These are phyloP conservation scores for Amblyteles armatorius DNA, from an alignment of 2,888 invertebrate species.

Conservation along the genomic window DNA sequence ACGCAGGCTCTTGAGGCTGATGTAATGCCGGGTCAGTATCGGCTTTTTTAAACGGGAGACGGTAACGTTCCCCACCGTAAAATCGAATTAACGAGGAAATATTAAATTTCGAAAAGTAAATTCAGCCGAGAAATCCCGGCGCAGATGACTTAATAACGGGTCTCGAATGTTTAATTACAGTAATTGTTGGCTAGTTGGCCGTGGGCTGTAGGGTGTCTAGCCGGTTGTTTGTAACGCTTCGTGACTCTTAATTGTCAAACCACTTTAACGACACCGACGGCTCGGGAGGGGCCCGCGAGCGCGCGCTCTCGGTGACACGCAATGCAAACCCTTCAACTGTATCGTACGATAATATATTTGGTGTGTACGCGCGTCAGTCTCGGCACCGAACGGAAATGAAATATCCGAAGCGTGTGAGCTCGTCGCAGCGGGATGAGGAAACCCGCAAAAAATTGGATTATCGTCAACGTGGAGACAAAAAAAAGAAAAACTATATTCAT, in stretches of 20 bases:
- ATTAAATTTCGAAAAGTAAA: conserved; percentile 32
- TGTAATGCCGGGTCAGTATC: conserved; percentile 18
- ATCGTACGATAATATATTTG: conserved; percentile 13
- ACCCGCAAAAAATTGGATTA: neutral
- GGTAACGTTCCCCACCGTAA: neutral
- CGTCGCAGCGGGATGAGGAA: neutral
- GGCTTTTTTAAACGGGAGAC: conserved; percentile 5
- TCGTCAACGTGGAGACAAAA: neutral
- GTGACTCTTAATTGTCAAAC: conserved; percentile 61
- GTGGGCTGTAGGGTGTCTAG: neutral
- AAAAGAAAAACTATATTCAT: neutral
- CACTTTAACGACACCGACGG: conserved; percentile 40
- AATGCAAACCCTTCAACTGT: conserved; percentile 32
- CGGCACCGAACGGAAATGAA: neutral
- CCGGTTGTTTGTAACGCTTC: conserved; percentile 17
- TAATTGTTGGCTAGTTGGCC: conserved; percentile 40
- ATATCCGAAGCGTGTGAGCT: neutral
- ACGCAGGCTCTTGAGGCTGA: neutral
- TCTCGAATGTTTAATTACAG: conserved; percentile 51
- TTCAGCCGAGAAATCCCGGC: conserved; percentile 40
- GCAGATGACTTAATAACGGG: conserved; percentile 57
- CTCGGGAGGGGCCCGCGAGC: neutral
- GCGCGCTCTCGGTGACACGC: conserved; percentile 45
- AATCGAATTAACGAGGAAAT: conserved; percentile 40
- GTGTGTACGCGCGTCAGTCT: neutral